Evolutionary conservation across 2,797 vertebrate genomes (phyloP).

Genomic region (Prionace glauca): DNA sequence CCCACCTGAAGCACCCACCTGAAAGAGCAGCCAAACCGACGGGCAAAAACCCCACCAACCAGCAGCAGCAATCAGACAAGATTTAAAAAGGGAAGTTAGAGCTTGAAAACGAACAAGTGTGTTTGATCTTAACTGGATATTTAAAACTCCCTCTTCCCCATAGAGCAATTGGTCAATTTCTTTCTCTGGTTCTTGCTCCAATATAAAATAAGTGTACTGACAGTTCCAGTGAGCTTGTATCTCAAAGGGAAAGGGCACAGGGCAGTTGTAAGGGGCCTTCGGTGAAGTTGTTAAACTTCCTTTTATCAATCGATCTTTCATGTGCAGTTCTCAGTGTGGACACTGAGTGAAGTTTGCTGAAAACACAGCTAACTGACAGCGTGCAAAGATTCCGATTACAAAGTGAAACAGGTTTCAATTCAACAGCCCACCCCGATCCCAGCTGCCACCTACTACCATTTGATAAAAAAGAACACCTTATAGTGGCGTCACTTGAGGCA

Average conservation of each 20-base stretch:
- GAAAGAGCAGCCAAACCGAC: slow-evolving; percentile 41
- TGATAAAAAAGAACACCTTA: not conserved
- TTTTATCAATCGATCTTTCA: not conserved
- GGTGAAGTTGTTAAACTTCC: not conserved
- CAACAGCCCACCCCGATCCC: not conserved
- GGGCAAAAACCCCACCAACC: slow-evolving; percentile 43
- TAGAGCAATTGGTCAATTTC: slow-evolving; percentile 54
- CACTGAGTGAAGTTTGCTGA: not conserved
- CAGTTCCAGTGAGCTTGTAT: not conserved
- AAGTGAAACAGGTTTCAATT: not conserved
- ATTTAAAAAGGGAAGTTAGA: slow-evolving; percentile 49
- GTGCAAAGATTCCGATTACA: not conserved
- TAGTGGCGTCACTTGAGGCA: no score
- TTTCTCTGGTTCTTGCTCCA: slow-evolving; percentile 47
- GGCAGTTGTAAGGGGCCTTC: not conserved
- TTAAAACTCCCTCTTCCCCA: slow-evolving; percentile 47
- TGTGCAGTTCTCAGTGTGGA: not conserved
- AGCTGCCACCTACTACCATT: not conserved
- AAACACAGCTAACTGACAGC: not conserved
- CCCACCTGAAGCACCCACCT: slow-evolving; percentile 58
- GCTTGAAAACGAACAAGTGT: slow-evolving; percentile 47
- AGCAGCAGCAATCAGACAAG: slow-evolving; percentile 55
- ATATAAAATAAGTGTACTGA: not conserved
- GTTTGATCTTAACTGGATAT: slow-evolving; percentile 58
- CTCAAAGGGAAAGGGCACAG: slow-evolving; percentile 26